phyloP scores from a whole-genome alignment of 2,797 vertebrate genomes.

The Sarcophilus harrisii region DNA sequence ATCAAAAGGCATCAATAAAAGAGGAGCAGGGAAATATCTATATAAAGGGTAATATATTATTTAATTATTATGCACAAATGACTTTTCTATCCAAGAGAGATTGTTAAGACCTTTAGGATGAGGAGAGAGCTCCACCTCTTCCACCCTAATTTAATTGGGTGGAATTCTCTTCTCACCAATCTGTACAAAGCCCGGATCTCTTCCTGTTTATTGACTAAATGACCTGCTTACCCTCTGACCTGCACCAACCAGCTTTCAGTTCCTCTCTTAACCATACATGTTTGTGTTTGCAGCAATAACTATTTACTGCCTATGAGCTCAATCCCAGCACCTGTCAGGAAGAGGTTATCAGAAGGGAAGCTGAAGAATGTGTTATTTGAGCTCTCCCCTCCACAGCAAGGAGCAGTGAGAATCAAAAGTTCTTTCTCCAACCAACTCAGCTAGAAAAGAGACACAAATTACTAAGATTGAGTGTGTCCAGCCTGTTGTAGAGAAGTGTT shows the following conservation, averaged over 20 bases:
- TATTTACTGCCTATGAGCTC: neutral
- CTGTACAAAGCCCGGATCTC: neutral
- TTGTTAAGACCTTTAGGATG: neutral
- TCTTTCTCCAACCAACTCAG: neutral
- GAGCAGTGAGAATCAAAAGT: neutral
- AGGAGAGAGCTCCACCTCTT: neutral
- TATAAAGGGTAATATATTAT: neutral
- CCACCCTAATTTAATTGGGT: neutral
- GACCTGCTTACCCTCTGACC: constrained; percentile 8
- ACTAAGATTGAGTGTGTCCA: neutral
- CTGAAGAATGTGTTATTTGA: neutral
- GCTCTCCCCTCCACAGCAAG: neutral
- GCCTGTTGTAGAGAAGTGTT: neutral
- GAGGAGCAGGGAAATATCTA: neutral
- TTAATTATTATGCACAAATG: neutral
- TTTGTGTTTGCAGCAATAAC: neutral
- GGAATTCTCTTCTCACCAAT: neutral
- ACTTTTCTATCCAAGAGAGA: neutral
- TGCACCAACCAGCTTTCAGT: neutral
- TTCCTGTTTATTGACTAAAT: neutral
- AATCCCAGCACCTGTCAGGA: neutral
- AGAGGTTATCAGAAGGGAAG: neutral
- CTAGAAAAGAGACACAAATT: neutral
- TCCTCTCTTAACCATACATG: neutral
- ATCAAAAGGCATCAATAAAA: neutral